These are phyloP conservation scores for Muscicapa striata DNA, from an alignment of 2,797 vertebrate species.

Conservation along the genomic window DNA sequence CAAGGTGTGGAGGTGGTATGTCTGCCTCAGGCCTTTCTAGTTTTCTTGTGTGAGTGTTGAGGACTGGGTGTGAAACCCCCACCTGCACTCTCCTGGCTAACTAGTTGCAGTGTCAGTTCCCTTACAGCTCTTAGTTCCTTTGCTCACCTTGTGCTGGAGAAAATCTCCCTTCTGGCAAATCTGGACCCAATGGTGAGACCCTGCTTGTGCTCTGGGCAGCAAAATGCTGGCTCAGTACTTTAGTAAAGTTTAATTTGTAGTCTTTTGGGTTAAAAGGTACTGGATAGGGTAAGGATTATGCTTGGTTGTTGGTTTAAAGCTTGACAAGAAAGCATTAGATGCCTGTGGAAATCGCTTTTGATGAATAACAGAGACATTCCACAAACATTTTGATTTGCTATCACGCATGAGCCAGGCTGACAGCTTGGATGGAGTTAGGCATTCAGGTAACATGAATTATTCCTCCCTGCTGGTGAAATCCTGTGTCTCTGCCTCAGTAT, in stretches of 20 bases:
- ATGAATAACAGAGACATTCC: background rate
- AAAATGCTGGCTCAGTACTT: background rate
- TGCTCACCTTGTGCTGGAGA: background rate
- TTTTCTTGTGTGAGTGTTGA: background rate
- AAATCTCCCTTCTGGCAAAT: background rate
- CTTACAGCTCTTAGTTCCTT: background rate
- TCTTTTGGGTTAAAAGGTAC: background rate
- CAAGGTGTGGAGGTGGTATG: background rate
- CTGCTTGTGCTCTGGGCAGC: background rate
- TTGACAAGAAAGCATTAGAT: background rate
- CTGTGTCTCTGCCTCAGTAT: constrained; percentile 76
- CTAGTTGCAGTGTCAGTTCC: background rate
- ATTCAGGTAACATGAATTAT: background rate
- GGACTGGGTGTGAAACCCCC: background rate
- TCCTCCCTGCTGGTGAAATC: constrained; percentile 1
- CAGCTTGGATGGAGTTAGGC: background rate
- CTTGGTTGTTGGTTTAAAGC: background rate
- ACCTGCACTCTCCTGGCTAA: background rate
- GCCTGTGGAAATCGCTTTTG: background rate
- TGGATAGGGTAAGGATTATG: background rate
- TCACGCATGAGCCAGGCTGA: background rate
- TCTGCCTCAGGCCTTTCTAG: background rate
- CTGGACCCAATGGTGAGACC: background rate
- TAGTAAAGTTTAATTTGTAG: background rate
- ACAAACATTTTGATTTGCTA: background rate